These are phyloP conservation scores for Strigamia crassipes DNA, from an alignment of 2,888 invertebrate species.

Conservation along the genomic window DNA sequence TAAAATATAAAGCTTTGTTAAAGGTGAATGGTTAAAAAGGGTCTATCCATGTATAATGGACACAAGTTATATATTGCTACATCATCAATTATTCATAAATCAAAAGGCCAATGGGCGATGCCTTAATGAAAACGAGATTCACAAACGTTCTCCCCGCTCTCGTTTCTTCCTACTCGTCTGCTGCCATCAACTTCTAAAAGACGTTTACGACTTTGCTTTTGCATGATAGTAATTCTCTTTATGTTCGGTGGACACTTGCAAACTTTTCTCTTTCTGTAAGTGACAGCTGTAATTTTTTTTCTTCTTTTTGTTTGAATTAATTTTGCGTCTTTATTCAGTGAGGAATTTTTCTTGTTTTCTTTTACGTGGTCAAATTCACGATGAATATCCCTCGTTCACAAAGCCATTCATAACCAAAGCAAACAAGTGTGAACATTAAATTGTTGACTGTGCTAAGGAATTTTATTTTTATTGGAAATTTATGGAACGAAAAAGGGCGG, in stretches of 20 bases:
- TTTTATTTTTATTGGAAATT: constrained; percentile 26
- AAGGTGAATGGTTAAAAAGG: constrained; percentile 25
- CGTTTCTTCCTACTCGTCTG: neutral
- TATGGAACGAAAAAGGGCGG: neutral
- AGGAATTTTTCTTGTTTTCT: neutral
- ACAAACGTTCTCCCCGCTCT: neutral
- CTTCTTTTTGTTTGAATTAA: neutral
- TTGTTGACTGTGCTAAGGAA: neutral
- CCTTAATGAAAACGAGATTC: constrained; percentile 26
- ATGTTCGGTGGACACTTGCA: neutral
- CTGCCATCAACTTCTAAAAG: neutral
- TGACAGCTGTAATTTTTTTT: neutral
- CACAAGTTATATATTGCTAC: constrained; percentile 2
- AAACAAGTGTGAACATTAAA: neutral
- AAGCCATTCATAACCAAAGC: neutral
- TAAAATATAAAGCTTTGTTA: neutral
- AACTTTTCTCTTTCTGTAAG: neutral
- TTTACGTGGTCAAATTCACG: neutral
- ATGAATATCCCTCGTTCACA: neutral
- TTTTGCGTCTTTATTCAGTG: neutral
- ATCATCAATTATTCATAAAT: constrained; percentile 38
- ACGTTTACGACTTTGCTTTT: constrained; percentile 20
- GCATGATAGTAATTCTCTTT: constrained; percentile 12
- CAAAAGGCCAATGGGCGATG: constrained; percentile 33
- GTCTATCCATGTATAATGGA: neutral